Base-by-base conservation (phyloP, 2,797 vertebrate species). In the Kryptopterus vitreolus region DNA sequence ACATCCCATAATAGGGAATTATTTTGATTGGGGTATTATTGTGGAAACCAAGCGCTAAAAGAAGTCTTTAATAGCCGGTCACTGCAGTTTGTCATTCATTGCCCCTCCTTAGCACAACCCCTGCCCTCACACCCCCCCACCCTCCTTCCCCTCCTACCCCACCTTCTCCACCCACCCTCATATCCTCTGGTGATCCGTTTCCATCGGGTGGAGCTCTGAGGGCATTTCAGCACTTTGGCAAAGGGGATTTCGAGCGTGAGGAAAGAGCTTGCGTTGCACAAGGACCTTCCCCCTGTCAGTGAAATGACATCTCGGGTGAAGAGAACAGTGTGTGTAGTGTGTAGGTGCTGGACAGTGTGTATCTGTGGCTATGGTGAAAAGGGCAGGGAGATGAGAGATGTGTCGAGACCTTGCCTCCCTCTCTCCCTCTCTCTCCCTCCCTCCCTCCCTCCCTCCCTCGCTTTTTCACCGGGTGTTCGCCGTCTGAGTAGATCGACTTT, bases 291-390 rank as follows among this genome's bases (percentile, higher is more conserved):
- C 79, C 31, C 80, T 71, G 58, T 72, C 73, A 53, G 26, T 29
- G 38, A 76, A 81, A 68, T 76, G 74, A 76, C 58, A 59, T 66
- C 26, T 69, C 26, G 53, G 53, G 55, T 29, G 26, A 15, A 63
- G 50, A 43, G 84, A 89, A 88, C 85, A 88, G 82, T 84, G 61
- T 52, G 61, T 31, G 62, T 65, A 66, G 80, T 89, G 83, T 87
- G 69, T 77, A 22, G 68, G 48, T 75, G 68, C 62, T 15, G 69
- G 52, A 71, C 70, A n/a, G 46, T 59, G 62, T 82, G 73, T 83
- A 46, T 77, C 61, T 66, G 62, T 71, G 74, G 46, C 29, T 78
- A 81, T 62, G 46, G 26, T 77, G 11, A 57, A 24, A 59, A 71
- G 63, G 65, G 31, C 68, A 66, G 13, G 46, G 59, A 58, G 76